Conservation (phyloP, 2,113 vertebrate genomes). For the Capricornis sumatraensis region DNA sequence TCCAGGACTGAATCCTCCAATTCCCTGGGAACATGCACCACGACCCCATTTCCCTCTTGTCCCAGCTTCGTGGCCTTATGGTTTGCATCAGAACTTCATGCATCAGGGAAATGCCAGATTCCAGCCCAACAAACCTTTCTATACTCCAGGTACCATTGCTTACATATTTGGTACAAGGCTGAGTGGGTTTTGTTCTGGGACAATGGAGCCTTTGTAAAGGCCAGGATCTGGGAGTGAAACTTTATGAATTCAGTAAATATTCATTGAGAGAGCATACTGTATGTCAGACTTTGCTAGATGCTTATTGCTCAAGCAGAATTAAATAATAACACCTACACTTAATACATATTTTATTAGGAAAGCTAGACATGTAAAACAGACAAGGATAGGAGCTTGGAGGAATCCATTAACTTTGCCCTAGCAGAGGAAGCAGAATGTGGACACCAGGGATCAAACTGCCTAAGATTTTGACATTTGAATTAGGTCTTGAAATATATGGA, state of each 20-base stretch:
- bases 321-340: not conserved
- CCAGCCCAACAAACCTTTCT: conserved; percentile 91
- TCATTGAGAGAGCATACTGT: not conserved
- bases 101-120: conserved; percentile 92
- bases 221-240: not conserved
- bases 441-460: not conserved
- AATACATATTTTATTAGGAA: not conserved
- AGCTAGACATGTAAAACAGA: not conserved
- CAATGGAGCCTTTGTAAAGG: not conserved
- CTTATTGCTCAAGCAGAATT: conserved; percentile 17
- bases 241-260: not conserved
- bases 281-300: not conserved
- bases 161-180: not conserved
- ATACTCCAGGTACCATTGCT: conserved; percentile 87
- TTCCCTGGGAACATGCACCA: conserved; percentile 91
- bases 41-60: conserved; percentile 88
- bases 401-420: not conserved
- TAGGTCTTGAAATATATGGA: conserved; percentile 1
- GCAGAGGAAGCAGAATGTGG: not conserved
- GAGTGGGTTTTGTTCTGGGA: conserved; percentile 18
- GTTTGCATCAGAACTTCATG: conserved; percentile 94
- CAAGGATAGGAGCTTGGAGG: not conserved
- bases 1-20: conserved; percentile 87
- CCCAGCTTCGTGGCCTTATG: conserved; percentile 94
- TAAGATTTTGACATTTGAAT: conserved; percentile 21